phyloP scores from a whole-genome alignment of 1,140 invertebrate genomes.

The Bursaphelenchus mucronatus region DNA sequence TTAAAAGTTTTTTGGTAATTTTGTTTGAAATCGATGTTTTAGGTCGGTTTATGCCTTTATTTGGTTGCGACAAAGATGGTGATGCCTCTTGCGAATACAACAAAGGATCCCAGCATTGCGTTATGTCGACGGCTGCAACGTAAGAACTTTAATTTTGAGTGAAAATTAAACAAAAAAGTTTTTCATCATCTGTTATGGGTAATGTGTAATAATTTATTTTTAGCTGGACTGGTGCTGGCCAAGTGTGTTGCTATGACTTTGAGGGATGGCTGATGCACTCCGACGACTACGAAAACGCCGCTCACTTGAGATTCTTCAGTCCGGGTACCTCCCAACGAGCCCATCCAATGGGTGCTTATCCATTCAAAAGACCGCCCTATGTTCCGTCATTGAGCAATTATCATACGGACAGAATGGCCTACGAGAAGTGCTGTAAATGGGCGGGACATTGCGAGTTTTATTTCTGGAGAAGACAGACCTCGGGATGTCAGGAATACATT shows the following conservation, averaged over 20 bases:
- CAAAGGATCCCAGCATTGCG: slow-evolving; percentile 81
- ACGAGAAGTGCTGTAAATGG: slow-evolving; percentile 90
- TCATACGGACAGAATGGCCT: slow-evolving; percentile 86
- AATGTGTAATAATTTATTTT: slow-evolving; percentile 26
- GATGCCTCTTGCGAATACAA: slow-evolving; percentile 85
- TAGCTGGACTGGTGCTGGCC: slow-evolving; percentile 81
- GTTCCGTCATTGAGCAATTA: slow-evolving; percentile 87
- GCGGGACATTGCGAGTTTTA: slow-evolving; percentile 86
- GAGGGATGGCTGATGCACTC: slow-evolving; percentile 83
- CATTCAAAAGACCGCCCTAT: slow-evolving; percentile 54
- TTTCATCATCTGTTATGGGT: slow-evolving; percentile 7
- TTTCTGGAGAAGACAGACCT: slow-evolving; percentile 82
- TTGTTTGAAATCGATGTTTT: slow-evolving; percentile 5
- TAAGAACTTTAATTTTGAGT: slow-evolving; percentile 63
- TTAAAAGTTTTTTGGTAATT: neutral
- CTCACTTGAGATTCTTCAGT: slow-evolving; percentile 38
- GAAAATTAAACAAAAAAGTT: slow-evolving; percentile 14
- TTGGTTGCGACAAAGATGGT: slow-evolving; percentile 81
- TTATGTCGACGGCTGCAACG: slow-evolving; percentile 83
- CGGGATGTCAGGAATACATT: slow-evolving; percentile 90
- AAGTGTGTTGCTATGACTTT: slow-evolving; percentile 92
- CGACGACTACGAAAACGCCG: slow-evolving; percentile 71
- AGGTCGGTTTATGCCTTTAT: slow-evolving; percentile 83
- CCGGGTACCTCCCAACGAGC: slow-evolving; percentile 39
- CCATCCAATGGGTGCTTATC: slow-evolving; percentile 39